Evolutionary conservation across 1,140 invertebrate species (phyloP), one percentile per base, ranked within the genome.

Genomic region (Lordiphosa collinella): DNA sequence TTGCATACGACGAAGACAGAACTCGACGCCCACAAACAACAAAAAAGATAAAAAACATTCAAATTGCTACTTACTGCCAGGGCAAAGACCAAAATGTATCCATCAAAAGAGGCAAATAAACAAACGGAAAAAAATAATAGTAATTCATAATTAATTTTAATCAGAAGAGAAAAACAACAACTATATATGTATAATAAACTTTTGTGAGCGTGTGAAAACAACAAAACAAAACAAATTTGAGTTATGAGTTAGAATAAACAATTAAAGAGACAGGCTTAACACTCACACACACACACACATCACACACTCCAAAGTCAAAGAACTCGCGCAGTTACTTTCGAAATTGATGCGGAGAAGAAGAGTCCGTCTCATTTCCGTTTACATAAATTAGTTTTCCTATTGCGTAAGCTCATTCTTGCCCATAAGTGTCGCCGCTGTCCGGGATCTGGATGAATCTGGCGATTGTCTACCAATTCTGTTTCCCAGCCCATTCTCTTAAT

Each of bases 61-160:
- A 66, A 76, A 70, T 79, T 69, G 75, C 75, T 74, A 80, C 69
- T 80, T 80, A 74, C 40, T 74, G 75, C 31, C 53, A 68, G 59
- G 25, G 40, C 70, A 44, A 61, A 46, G 59, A 41, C 18, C 35
- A 55, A 61, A 74, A 69, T 55, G 43, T 70, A 70, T 74, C 38
- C 51, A 75, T 70, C 52, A 80, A 55, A 53, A 22, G 13, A 44
- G 25, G 36, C 40, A 46, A 62, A 36, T 46, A 58, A 71, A 57
- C 52, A 60, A 76, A 58, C 51, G 31, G 11, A 41, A 34, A 43
- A 51, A 25, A 46, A 41, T 43, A 50, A 40, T 43, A 50, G 66
- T 66, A 66, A 25, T 31, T 67, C 51, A 47, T 40, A 58, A 67
- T 66, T 66, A 46, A 66, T 66, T 66, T 51, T 38, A 2, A 40